These are phyloP conservation scores for Halcyon badia DNA, from an alignment of 2,797 vertebrate genomes.

Conservation along the genomic window DNA sequence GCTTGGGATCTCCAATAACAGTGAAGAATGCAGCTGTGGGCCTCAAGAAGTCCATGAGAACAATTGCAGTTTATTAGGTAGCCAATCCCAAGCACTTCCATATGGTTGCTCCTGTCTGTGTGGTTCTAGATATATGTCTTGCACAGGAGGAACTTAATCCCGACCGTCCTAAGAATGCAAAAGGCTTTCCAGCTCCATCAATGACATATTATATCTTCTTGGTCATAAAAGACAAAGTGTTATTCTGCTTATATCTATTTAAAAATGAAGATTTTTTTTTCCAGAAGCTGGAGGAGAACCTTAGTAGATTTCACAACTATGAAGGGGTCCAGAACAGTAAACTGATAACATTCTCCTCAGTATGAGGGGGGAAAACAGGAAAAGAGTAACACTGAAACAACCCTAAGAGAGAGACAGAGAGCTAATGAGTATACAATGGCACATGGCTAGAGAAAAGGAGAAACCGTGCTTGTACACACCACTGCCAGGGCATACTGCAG, in stretches of 20 bases:
- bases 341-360: neutral
- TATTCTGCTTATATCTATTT: neutral
- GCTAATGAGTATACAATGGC: fast-evolving
- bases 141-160: neutral
- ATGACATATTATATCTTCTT: neutral
- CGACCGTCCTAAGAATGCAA: neutral
- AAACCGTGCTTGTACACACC: neutral
- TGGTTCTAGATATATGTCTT: neutral
- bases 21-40: neutral
- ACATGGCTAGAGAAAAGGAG: neutral
- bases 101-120: neutral
- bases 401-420: neutral
- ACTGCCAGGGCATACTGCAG: fast-evolving
- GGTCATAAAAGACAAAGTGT: neutral
- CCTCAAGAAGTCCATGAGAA: neutral
- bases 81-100: neutral
- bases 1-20: neutral
- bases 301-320: neutral
- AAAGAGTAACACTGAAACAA: neutral
- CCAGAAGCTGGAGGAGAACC: neutral
- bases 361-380: neutral
- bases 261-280: neutral
- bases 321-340: neutral
- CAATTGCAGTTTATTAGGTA: neutral
- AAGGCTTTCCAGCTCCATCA: neutral